A percentile compares a stretch with the other conserved stretches of the same genome.
Evolutionary conservation across 2,113 vertebrate species (phyloP).

Genomic region (Colius striatus): DNA sequence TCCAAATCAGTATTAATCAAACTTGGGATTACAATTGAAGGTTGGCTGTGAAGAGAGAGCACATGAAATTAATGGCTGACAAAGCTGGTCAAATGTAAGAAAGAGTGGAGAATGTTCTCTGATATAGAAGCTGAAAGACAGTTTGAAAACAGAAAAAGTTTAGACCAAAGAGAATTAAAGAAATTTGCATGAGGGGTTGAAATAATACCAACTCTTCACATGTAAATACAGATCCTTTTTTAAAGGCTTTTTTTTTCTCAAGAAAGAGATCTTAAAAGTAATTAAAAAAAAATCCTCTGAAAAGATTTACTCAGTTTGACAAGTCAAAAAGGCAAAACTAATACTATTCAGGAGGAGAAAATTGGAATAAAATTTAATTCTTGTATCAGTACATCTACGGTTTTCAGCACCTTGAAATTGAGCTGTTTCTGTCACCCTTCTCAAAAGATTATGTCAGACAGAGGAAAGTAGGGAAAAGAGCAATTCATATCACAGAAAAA

Average conservation of each 20-base stretch:
- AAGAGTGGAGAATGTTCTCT: not conserved
- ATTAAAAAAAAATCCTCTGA: not conserved
- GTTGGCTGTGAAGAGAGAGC: not conserved
- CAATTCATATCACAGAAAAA: constrained; percentile 8
- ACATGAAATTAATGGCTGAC: not conserved
- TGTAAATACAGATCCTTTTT: not conserved
- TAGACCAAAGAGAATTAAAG: not conserved
- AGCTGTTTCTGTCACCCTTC: not conserved
- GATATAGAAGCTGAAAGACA: not conserved
- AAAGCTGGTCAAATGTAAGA: not conserved
- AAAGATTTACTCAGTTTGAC: not conserved
- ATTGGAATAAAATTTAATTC: not conserved
- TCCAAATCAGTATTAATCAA: not conserved
- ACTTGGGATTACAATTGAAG: not conserved
- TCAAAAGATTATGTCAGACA: not conserved
- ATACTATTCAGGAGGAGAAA: not conserved
- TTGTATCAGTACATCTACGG: not conserved
- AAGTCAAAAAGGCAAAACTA: not conserved
- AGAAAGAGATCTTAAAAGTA: not conserved
- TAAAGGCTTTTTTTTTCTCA: not conserved
- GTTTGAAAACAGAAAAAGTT: not conserved
- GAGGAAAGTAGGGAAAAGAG: not conserved
- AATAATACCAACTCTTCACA: not conserved
- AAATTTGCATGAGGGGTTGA: rapidly evolving
- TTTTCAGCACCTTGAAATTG: not conserved